Percentiles rank a stretch among this genome's conserved stretches.
These are phyloP conservation scores for Pygathrix nemaeus DNA, from an alignment of 2,113 vertebrate species.

Conservation along the genomic window DNA sequence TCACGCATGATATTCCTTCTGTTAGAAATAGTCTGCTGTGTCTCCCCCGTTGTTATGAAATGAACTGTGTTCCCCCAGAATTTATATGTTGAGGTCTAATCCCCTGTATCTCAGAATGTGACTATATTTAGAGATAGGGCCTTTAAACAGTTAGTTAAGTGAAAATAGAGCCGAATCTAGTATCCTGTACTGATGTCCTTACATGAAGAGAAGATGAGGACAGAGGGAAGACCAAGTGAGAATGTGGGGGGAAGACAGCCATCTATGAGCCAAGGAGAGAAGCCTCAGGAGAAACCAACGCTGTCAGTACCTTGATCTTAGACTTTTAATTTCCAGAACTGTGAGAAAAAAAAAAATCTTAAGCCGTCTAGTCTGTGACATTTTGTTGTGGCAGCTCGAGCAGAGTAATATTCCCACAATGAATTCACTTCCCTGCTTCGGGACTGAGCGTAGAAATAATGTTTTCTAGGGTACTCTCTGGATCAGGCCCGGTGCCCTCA, in stretches of 20 bases:
- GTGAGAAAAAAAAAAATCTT: not conserved
- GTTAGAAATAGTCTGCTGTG: not conserved
- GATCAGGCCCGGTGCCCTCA: not conserved
- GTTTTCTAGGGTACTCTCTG: not conserved
- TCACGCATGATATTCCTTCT: not conserved
- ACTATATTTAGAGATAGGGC: not conserved
- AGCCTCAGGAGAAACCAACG: not conserved
- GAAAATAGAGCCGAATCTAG: not conserved
- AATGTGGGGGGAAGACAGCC: not conserved
- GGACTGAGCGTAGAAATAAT: not conserved
- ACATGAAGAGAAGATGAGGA: not conserved
- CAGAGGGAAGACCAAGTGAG: not conserved
- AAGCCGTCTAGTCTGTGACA: not conserved
- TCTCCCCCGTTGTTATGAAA: not conserved
- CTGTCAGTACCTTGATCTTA: not conserved
- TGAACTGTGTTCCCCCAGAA: not conserved
- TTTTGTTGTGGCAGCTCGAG: not conserved
- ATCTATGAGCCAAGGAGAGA: not conserved
- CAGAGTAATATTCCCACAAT: rapidly evolving
- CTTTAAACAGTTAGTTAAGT: not conserved
- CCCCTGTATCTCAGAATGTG: not conserved
- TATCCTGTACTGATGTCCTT: not conserved
- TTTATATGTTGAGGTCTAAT: not conserved
- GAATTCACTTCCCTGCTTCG: not conserved
- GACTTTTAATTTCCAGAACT: not conserved